Percentiles rank a stretch among this genome's conserved stretches.
Evolutionary conservation across 2,113 vertebrate species (phyloP).

Genomic region (Pantherophis guttatus): DNA sequence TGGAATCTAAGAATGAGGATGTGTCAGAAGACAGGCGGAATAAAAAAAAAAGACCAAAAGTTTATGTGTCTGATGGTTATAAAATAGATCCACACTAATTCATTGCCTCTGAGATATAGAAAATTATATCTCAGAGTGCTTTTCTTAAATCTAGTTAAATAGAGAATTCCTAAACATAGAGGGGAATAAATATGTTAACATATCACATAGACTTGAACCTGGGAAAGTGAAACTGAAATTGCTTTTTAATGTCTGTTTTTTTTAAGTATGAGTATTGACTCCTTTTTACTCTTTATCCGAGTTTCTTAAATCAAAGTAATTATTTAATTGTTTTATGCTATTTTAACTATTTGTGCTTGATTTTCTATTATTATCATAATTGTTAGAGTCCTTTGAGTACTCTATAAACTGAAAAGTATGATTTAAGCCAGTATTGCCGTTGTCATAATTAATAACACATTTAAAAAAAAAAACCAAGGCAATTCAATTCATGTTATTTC

Average conservation of each 20-base stretch:
- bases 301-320: not conserved
- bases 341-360: not conserved
- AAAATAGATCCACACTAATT: not conserved
- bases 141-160: not conserved
- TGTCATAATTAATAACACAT: not conserved
- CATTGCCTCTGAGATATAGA: not conserved
- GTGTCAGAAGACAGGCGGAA: not conserved
- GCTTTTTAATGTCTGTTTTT: not conserved
- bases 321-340: not conserved
- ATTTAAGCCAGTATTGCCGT: not conserved
- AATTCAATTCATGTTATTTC: slow-evolving; percentile 34
- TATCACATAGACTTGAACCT: not conserved
- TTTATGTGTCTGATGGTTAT: not conserved
- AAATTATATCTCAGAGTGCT: not conserved
- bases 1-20: not conserved
- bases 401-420: not conserved
- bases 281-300: not conserved
- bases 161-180: not conserved
- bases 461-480: not conserved
- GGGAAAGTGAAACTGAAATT: not conserved
- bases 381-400: not conserved
- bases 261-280: not conserved
- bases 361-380: not conserved
- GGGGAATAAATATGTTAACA: not conserved
- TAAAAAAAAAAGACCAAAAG: not conserved